Conservation (phyloP, 2,113 vertebrate species). For the Furnarius figulus region DNA sequence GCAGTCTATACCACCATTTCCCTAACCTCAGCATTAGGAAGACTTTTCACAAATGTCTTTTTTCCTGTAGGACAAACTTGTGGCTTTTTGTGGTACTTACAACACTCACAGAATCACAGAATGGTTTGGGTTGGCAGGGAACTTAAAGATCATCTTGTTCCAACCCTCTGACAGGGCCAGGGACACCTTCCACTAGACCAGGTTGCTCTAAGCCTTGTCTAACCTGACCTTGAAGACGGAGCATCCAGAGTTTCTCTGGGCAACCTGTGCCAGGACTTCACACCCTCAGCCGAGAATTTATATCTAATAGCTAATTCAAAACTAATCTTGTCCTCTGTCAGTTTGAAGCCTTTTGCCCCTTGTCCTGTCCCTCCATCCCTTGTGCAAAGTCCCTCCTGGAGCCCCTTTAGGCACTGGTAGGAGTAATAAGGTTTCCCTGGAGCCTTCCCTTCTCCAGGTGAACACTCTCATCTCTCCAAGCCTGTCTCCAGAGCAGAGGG, state of each 20-base stretch:
- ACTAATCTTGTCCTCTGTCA: background rate
- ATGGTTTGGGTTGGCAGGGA: background rate
- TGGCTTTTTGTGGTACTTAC: background rate
- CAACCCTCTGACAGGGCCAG: background rate
- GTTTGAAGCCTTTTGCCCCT: accelerated
- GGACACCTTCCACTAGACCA: background rate
- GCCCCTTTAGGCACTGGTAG: background rate
- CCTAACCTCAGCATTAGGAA: background rate
- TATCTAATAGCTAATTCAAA: background rate
- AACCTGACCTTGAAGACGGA: background rate
- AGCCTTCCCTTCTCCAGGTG: accelerated
- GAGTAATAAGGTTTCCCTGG: accelerated
- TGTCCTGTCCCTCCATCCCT: background rate
- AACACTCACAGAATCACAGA: background rate
- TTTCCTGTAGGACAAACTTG: background rate
- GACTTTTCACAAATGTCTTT: background rate
- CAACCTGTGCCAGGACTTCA: accelerated
- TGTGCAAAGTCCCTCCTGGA: background rate
- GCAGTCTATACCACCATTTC: accelerated
- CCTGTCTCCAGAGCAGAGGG: background rate
- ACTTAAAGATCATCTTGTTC: background rate
- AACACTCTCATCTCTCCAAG: background rate
- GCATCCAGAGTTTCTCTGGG: background rate
- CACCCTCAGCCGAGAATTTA: accelerated
- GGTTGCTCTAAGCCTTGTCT: accelerated